Evolutionary conservation across 2,888 invertebrate genomes (phyloP), one percentile per base, ranked within the genome.

Genomic region (Selenia dentaria): DNA sequence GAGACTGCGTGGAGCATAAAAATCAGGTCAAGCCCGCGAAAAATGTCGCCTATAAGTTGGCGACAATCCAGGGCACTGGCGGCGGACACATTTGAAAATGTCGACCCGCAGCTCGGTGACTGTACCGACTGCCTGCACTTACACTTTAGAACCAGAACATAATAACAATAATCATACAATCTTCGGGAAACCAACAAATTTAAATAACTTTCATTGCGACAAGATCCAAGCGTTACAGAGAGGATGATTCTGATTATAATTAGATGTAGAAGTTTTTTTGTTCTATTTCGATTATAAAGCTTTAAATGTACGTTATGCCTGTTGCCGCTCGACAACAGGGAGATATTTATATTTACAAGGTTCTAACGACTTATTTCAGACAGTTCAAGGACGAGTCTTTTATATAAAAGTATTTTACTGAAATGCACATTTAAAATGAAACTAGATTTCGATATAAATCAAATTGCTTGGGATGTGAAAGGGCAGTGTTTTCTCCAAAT

Each of bases 11-110:
- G 84, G 78, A 53, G 67, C 54, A 62, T 45, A 62, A 67, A 70
- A 79, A 74, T 66, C 56, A 61, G 84, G 86, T 79, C 83, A 81
- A 55, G 58, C 66, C 48, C 72, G 83, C 76, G 70, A 83, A 83
- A 79, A 78, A 78, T 83, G 83, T 77, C 79, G 62, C 63, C 67
- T 54, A 59, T 51, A 49, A 39, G 24, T 62, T 84, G 85, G 84
- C 79, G 51, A n/a, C 11, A n/a, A 43, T 78, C 86, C 86, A 82
- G 61, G 35, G 43, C 24, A 51, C 57, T 24, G 58, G 57, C 57
- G 64, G 70, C 67, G 64, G n/a, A n/a, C n/a, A 63, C 65, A 64
- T 64, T 70, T 65, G 67, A 68, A 76, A 77, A 78, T 74, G 70
- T 70, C 77, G 75, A 36, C 52, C 47, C 36, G 37, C 37, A 29